These are phyloP conservation scores for Gortyna flavago DNA, from an alignment of 2,888 invertebrate species.

Conservation along the genomic window DNA sequence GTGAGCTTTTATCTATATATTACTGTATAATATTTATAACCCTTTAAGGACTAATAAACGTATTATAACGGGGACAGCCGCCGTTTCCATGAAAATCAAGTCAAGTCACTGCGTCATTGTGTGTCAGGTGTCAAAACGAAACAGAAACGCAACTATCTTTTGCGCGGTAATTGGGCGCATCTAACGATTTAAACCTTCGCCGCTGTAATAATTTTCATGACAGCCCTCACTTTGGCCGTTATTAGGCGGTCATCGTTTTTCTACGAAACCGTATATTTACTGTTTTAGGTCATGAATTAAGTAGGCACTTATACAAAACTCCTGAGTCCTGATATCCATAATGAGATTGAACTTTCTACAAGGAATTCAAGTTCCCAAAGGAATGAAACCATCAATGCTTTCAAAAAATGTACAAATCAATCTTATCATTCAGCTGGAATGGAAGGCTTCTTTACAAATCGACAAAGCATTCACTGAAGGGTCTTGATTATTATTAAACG, in stretches of 20 bases:
- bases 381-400: constrained; percentile 13
- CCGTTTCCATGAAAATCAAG: no score
- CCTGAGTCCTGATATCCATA: background rate
- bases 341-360: constrained; percentile 15
- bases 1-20: no score
- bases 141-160: background rate
- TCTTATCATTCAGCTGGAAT: constrained; percentile 34
- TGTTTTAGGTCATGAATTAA: background rate
- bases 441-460: constrained; percentile 11
- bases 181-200: no score
- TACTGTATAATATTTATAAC: no score
- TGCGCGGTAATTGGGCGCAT: background rate
- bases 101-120: no score
- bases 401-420: constrained; percentile 45
- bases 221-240: background rate
- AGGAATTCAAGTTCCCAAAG: constrained; percentile 11
- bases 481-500: constrained; percentile 43
- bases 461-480: constrained; percentile 32
- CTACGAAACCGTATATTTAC: background rate
- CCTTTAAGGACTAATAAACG: no score
- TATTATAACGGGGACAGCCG: no score
- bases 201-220: background rate
- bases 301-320: background rate
- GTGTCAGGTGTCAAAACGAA: background rate
- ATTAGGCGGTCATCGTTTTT: background rate